These are phyloP conservation scores for Sciurus vulgaris DNA, from an alignment of 2,797 vertebrate species.

Conservation along the genomic window DNA sequence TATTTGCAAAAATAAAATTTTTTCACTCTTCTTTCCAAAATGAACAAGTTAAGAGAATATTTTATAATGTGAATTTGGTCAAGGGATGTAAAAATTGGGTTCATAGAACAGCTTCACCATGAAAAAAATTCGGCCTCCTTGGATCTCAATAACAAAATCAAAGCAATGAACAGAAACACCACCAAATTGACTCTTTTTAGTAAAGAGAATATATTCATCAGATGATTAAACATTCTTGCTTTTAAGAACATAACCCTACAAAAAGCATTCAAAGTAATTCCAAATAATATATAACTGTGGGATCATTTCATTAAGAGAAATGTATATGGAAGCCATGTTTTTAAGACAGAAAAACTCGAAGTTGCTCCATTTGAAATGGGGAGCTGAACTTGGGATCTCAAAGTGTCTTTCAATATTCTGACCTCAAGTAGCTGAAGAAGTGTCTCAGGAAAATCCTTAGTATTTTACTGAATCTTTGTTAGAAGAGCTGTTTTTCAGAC, in stretches of 20 bases:
- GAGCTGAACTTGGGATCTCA: not conserved
- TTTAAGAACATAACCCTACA: not conserved
- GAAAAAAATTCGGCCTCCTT: not conserved
- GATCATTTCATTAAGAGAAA: not conserved
- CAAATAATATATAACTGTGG: not conserved
- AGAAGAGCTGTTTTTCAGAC: not conserved
- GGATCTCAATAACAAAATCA: slow-evolving; percentile 6
- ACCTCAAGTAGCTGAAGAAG: not conserved
- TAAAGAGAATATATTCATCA: not conserved
- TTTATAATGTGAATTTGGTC: slow-evolving; percentile 26
- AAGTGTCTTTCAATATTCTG: not conserved
- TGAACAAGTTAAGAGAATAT: slow-evolving; percentile 39
- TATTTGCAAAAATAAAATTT: slow-evolving; percentile 37
- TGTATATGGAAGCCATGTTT: not conserved
- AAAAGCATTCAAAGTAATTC: not conserved
- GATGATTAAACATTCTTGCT: not conserved
- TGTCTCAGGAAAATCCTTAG: not conserved
- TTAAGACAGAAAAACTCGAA: not conserved
- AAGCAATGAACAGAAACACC: slow-evolving; percentile 31
- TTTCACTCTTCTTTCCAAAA: not conserved
- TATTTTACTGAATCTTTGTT: not conserved
- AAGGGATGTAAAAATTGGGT: not conserved
- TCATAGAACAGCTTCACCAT: not conserved
- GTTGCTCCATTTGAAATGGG: not conserved
- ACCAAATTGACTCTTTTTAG: slow-evolving; percentile 13